These are phyloP conservation scores for Phymorhynchus buccinoides DNA, from an alignment of 1,140 invertebrate genomes.

Conservation along the genomic window DNA sequence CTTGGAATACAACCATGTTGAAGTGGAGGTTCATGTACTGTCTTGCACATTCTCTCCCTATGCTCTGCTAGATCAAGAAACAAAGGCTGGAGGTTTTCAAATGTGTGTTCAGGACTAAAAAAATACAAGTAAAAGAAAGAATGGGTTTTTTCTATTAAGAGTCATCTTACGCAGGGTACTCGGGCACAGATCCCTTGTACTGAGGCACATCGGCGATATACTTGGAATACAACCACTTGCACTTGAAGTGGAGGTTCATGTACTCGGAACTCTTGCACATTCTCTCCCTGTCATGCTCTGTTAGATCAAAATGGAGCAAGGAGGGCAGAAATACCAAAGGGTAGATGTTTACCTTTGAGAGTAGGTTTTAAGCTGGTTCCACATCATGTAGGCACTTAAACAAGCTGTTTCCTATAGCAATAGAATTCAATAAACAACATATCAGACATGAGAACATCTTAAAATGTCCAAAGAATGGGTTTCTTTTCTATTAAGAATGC, in stretches of 20 bases:
- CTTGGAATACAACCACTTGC: slow-evolving; percentile 98
- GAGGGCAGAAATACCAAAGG: neutral
- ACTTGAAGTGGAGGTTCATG: slow-evolving; percentile 99
- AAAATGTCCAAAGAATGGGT: no score
- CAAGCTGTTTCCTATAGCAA: no score
- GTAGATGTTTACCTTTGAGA: slow-evolving; percentile 79
- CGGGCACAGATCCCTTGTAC: slow-evolving; percentile 92
- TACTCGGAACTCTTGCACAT: slow-evolving; percentile 98
- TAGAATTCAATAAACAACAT: no score
- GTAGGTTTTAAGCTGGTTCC: slow-evolving; percentile 99
- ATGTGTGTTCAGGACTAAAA: no score
- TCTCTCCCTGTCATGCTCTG: slow-evolving; percentile 95
- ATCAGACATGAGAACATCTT: no score
- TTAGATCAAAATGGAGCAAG: slow-evolving; percentile 42
- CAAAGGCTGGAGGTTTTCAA: no score
- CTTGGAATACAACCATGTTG: slow-evolving; percentile 98
- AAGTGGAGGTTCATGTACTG: slow-evolving; percentile 99
- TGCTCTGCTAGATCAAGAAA: no score
- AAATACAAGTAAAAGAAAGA: no score
- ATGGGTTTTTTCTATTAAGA: no score
- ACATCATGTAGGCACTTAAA: slow-evolving; percentile 98
- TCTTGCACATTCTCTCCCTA: slow-evolving; percentile 94
- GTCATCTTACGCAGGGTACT: slow-evolving; percentile 89
- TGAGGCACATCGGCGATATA: slow-evolving; percentile 96
- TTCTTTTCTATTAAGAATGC: no score